These are phyloP conservation scores for Ophonus ardosiacus DNA, from an alignment of 2,888 invertebrate genomes.

Conservation along the genomic window DNA sequence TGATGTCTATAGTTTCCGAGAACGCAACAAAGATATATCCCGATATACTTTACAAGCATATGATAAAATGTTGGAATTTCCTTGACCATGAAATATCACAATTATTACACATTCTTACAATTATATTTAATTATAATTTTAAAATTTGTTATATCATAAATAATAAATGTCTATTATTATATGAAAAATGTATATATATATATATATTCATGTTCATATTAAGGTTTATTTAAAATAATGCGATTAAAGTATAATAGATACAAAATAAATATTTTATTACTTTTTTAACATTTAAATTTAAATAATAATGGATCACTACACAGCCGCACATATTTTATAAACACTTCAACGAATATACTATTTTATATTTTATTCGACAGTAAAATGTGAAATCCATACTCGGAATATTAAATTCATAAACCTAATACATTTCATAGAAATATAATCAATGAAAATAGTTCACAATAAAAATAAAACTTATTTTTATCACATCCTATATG, in stretches of 20 bases:
- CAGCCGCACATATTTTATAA: neutral
- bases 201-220: too few relatives aligned
- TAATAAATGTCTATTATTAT: neutral
- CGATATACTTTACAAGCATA: too few relatives aligned
- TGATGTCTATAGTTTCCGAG: too few relatives aligned
- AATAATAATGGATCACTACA: neutral
- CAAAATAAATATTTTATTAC: neutral
- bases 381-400: neutral
- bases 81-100: too few relatives aligned
- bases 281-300: too few relatives aligned
- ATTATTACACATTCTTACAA: neutral
- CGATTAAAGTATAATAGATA: neutral
- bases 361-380: neutral
- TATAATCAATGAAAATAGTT: neutral
- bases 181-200: neutral
- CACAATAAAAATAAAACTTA: neutral
- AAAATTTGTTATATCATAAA: neutral
- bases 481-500: neutral
- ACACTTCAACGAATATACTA: neutral
- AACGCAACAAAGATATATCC: too few relatives aligned
- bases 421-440: neutral
- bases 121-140: neutral
- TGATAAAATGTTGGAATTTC: too few relatives aligned
- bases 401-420: neutral
- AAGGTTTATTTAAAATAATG: too few relatives aligned